These are phyloP conservation scores for Agonopterix subpropinquella DNA, from an alignment of 2,888 invertebrate species.

Conservation along the genomic window DNA sequence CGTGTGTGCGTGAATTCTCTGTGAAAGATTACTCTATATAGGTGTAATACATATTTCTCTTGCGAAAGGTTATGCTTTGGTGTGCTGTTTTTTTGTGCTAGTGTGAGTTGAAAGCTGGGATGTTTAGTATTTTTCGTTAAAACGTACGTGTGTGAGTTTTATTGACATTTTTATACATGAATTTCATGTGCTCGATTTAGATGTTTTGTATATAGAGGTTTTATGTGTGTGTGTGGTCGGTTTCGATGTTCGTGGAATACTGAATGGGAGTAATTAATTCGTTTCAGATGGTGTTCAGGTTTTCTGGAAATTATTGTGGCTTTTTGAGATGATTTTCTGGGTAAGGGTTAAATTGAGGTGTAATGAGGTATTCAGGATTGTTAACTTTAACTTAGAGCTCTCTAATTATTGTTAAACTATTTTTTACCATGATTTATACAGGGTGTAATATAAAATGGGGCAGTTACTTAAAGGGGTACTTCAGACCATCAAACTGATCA, in stretches of 20 bases:
- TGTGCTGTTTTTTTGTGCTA: constrained; percentile 26
- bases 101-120: constrained; percentile 20
- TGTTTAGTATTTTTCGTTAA: constrained; percentile 31
- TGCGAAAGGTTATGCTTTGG: constrained; percentile 37
- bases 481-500: too few species aligned
- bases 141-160: constrained; percentile 41
- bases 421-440: too few species aligned
- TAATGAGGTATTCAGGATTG: background rate
- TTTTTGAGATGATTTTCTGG: too few species aligned
- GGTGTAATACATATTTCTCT: constrained; percentile 48
- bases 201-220: constrained; percentile 39
- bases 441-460: too few species aligned
- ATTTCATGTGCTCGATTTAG: constrained; percentile 65
- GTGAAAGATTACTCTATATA: constrained; percentile 63
- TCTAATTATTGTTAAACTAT: too few species aligned
- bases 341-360: background rate
- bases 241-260: constrained; percentile 59
- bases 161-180: constrained; percentile 74
- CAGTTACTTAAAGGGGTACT: too few species aligned
- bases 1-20: constrained; percentile 31
- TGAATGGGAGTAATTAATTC: constrained; percentile 66
- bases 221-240: constrained; percentile 47
- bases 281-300: constrained; percentile 42
- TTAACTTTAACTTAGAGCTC: too few species aligned
- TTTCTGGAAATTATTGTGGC: too few species aligned